Conservation (phyloP, 1,140 invertebrate genomes). For the Pararge aegeria region DNA sequence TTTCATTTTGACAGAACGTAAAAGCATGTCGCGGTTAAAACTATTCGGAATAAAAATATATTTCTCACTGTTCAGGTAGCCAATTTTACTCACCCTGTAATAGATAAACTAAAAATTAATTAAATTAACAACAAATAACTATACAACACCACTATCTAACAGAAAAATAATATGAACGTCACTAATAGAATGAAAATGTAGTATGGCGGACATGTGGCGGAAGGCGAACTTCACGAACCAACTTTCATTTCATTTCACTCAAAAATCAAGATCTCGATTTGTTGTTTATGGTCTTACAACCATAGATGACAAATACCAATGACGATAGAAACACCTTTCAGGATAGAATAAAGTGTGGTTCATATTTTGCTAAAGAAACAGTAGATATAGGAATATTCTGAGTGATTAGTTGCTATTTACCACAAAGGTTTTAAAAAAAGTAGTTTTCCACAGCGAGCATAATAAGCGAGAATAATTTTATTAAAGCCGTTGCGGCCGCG, state of each 20-base stretch:
- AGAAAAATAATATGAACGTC: constrained; percentile 71
- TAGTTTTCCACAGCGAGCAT: too few relatives aligned
- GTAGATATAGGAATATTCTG: too few relatives aligned
- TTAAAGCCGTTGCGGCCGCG: too few relatives aligned
- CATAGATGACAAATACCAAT: too few relatives aligned
- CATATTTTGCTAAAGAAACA: too few relatives aligned
- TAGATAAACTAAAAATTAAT: constrained; percentile 67
- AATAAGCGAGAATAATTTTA: too few relatives aligned
- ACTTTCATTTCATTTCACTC: constrained; percentile 68
- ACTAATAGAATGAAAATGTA: constrained; percentile 71
- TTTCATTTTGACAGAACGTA: constrained; percentile 66
- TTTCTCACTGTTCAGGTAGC: constrained; percentile 26
- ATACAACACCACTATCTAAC: constrained; percentile 65
- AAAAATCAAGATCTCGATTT: constrained; percentile 14
- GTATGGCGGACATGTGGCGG: constrained; percentile 76
- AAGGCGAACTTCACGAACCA: too few relatives aligned
- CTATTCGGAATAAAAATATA: constrained; percentile 49
- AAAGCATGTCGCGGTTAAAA: constrained; percentile 56
- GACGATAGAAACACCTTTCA: neutral
- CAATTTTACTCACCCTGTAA: constrained; percentile 60
- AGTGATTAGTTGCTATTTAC: too few relatives aligned
- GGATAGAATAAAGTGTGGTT: too few relatives aligned
- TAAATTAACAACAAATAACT: constrained; percentile 69
- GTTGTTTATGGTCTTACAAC: constrained; percentile 17
- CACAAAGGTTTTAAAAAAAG: too few relatives aligned